Conservation (phyloP, 2,888 invertebrate species). For the Dynastes grantii region DNA sequence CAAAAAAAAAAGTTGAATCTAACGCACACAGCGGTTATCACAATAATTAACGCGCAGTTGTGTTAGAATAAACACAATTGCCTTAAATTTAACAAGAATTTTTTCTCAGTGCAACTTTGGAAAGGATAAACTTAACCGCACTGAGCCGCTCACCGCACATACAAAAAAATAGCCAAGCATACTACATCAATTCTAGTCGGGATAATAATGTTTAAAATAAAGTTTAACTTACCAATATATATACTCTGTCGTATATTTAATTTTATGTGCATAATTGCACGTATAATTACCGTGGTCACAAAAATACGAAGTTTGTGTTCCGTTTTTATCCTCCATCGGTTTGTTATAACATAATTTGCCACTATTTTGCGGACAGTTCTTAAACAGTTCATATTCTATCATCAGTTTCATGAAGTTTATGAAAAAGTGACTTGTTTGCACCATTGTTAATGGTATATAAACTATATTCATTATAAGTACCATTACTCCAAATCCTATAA, state of each 20-base stretch:
- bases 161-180: too few species aligned
- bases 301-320: background rate
- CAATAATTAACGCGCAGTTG: too few species aligned
- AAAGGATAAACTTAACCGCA: too few species aligned
- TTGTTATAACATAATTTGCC: conserved; percentile 26
- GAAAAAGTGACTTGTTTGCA: conserved; percentile 50
- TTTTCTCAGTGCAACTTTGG: background rate
- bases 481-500: conserved; percentile 54
- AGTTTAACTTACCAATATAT: conserved; percentile 53
- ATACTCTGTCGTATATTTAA: conserved; percentile 53
- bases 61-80: too few species aligned
- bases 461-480: conserved; percentile 55
- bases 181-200: too few species aligned
- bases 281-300: conserved; percentile 46
- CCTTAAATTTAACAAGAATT: too few species aligned
- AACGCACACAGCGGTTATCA: too few species aligned
- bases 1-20: too few species aligned
- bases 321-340: background rate
- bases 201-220: background rate
- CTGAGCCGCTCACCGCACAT: too few species aligned
- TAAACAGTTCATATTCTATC: conserved; percentile 52
- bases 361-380: conserved; percentile 47
- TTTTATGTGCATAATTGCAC: conserved; percentile 36
- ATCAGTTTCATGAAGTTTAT: conserved; percentile 54
- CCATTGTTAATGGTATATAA: conserved; percentile 52